phyloP scores from a whole-genome alignment of 2,888 invertebrate species.

The Rugalucina vietnamica region DNA sequence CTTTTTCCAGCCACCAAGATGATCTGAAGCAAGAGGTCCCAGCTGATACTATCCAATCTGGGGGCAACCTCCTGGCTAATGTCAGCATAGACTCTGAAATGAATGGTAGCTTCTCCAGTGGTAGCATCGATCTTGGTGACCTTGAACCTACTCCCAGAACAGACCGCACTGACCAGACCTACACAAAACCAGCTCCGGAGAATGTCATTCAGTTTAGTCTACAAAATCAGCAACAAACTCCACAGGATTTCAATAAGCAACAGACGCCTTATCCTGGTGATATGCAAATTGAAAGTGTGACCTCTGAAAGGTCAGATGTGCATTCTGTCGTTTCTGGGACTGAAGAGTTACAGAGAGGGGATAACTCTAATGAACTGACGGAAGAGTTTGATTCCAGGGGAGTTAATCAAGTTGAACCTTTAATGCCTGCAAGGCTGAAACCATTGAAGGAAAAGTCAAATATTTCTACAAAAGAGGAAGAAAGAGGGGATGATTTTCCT shows the following conservation, averaged over 20 bases:
- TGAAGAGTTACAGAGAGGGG: constrained; percentile 35
- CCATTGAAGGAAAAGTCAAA: constrained; percentile 88
- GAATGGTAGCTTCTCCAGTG: constrained; percentile 69
- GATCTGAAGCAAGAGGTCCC: not conserved
- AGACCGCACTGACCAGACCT: constrained; percentile 35
- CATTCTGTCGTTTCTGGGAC: constrained; percentile 25
- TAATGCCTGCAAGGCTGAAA: constrained; percentile 86
- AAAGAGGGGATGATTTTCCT: constrained; percentile 85
- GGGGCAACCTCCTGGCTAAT: constrained; percentile 74
- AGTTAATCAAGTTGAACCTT: constrained; percentile 84
- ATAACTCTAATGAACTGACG: not conserved
- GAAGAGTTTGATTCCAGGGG: constrained; percentile 1
- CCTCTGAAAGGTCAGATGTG: constrained; percentile 46
- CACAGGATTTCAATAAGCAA: constrained; percentile 44
- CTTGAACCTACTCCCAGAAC: constrained; percentile 61
- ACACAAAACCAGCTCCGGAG: not conserved
- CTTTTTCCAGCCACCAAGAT: constrained; percentile 18
- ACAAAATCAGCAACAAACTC: constrained; percentile 31
- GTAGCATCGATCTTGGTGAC: constrained; percentile 68
- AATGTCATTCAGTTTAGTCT: constrained; percentile 43
- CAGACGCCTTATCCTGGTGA: constrained; percentile 68
- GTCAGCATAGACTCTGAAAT: constrained; percentile 79
- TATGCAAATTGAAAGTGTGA: constrained; percentile 74
- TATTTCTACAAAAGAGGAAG: constrained; percentile 88
- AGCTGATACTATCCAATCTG: constrained; percentile 19